Evolutionary conservation across 1,140 invertebrate genomes (phyloP).

Genomic region (Calephelis virginiensis): DNA sequence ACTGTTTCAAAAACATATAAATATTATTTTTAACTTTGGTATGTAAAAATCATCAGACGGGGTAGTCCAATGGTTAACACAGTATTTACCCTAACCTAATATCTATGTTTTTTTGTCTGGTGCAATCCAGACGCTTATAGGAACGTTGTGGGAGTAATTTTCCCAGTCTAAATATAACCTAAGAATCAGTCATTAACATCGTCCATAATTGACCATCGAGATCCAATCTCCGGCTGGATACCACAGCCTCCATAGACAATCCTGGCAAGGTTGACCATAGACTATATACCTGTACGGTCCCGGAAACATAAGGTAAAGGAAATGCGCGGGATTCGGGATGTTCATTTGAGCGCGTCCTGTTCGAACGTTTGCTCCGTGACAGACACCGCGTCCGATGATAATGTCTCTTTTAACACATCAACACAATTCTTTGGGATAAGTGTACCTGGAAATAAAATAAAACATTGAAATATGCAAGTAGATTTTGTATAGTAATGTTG

Average conservation of each 20-base stretch:
- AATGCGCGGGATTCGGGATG: conserved; percentile 27
- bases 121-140: conserved; percentile 6
- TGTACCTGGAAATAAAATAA: conserved; percentile 81
- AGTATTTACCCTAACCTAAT: not conserved
- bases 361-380: conserved; percentile 86
- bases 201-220: conserved; percentile 36
- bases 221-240: conserved; percentile 17
- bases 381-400: conserved; percentile 90
- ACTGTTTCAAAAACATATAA: no score
- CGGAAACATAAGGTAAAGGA: conserved; percentile 35
- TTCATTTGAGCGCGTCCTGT: conserved; percentile 41
- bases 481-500: no score
- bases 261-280: conserved; percentile 27
- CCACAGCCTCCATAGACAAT: conserved; percentile 20
- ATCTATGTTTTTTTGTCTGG: conserved; percentile 5
- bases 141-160: not conserved
- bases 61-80: not conserved
- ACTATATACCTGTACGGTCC: conserved; percentile 20
- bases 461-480: not conserved
- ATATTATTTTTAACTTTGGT: no score
- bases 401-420: conserved; percentile 86
- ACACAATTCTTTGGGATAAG: conserved; percentile 94
- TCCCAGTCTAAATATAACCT: conserved; percentile 18
- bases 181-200: conserved; percentile 38
- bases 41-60: no score